Conservation (phyloP, 2,797 vertebrate species). For the Pipistrellus pipistrellus region DNA sequence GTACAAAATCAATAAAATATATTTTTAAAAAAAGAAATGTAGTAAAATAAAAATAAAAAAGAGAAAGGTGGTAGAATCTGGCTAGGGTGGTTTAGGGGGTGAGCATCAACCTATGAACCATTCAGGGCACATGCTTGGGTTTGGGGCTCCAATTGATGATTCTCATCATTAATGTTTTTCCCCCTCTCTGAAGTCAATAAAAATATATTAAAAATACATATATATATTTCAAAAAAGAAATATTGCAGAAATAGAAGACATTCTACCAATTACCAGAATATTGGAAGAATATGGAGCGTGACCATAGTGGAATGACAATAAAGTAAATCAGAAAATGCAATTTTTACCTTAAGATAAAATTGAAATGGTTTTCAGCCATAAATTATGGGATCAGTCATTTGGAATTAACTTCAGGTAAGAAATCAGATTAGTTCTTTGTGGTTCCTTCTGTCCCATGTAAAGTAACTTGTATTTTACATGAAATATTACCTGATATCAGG, state of each 20-base stretch:
- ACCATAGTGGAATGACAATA: not conserved
- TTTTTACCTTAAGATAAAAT: slow-evolving; percentile 4
- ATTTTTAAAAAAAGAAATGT: too few species aligned
- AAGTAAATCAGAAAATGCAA: not conserved
- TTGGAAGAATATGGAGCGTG: not conserved
- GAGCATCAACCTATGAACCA: not conserved
- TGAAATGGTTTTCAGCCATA: not conserved
- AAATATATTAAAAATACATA: not conserved
- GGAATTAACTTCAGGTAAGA: slow-evolving; percentile 16
- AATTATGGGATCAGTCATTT: slow-evolving; percentile 10
- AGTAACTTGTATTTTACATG: slow-evolving; percentile 18
- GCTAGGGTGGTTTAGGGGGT: not conserved
- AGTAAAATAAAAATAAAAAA: not conserved
- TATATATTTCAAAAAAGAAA: not conserved
- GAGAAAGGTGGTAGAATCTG: too few species aligned
- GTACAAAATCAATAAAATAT: too few species aligned
- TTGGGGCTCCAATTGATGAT: not conserved
- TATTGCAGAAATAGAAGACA: not conserved
- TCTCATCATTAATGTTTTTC: not conserved
- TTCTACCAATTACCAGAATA: not conserved
- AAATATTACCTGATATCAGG: slow-evolving; percentile 11
- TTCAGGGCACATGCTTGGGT: not conserved
- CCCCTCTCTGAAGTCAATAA: not conserved
- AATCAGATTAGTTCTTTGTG: not conserved
- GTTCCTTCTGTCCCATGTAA: not conserved